Conservation (phyloP, 2,113 vertebrate species). For the Chroicocephalus ridibundus region DNA sequence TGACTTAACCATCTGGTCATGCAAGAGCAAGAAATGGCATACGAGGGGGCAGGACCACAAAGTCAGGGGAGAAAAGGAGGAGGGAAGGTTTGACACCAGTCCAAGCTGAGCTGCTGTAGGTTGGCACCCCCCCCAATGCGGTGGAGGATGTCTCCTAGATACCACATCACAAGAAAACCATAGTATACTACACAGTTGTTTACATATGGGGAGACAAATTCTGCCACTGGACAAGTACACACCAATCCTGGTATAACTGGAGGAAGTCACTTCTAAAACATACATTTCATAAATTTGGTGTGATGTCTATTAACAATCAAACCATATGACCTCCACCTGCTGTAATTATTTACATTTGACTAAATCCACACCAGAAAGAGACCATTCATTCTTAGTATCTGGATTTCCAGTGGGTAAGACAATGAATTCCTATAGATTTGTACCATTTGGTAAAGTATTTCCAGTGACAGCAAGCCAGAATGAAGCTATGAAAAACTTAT, state of each 20-base stretch:
- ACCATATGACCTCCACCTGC: neutral
- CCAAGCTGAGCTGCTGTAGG: neutral
- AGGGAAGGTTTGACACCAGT: rapidly evolving
- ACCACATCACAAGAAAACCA: neutral
- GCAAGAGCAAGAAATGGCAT: neutral
- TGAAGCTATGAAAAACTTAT: neutral
- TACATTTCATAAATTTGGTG: neutral
- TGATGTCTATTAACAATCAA: neutral
- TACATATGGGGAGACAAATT: neutral
- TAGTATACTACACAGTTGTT: neutral
- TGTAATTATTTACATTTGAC: neutral
- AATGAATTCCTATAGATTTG: neutral
- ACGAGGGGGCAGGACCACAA: neutral
- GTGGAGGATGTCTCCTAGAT: neutral
- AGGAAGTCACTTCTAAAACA: neutral
- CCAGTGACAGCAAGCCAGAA: neutral
- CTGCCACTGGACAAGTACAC: neutral
- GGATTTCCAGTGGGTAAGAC: neutral
- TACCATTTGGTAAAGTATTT: neutral
- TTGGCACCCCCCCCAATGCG: neutral
- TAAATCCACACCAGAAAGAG: neutral
- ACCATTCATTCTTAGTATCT: neutral
- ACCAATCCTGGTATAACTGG: neutral
- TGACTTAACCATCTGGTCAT: constrained; percentile 7
- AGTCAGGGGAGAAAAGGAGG: neutral